These are phyloP conservation scores for Eupithecia pulchellata DNA, from an alignment of 2,888 invertebrate genomes.

Conservation along the genomic window DNA sequence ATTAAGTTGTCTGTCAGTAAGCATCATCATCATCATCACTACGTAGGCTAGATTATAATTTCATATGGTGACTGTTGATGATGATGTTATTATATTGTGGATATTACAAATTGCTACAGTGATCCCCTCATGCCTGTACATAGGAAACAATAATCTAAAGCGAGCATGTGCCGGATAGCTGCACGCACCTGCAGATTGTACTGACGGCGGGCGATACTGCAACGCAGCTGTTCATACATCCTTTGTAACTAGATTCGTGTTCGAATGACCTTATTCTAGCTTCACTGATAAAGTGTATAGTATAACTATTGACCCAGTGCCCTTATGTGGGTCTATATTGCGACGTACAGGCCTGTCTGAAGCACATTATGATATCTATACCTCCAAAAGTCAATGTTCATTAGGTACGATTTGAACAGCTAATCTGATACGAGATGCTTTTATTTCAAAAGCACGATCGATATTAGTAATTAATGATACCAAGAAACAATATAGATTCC, in stretches of 20 bases:
- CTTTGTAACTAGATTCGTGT: background rate
- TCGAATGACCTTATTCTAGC: slow-evolving; percentile 9
- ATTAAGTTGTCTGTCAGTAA: too few relatives aligned
- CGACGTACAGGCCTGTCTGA: background rate
- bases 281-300: background rate
- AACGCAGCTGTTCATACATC: slow-evolving; percentile 1
- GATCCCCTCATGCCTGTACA: background rate
- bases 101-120: background rate
- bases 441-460: background rate
- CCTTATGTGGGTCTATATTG: slow-evolving; percentile 1
- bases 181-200: background rate
- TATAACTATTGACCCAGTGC: slow-evolving; percentile 1
- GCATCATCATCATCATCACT: too few relatives aligned
- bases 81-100: background rate
- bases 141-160: background rate
- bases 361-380: background rate
- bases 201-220: background rate
- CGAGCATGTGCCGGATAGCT: background rate
- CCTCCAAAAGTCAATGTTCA: background rate
- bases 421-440: background rate
- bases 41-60: too few relatives aligned
- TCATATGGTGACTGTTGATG: background rate
- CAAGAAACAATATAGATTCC: background rate
- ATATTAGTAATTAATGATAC: background rate
- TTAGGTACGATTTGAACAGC: background rate